Percentiles rank a stretch among this genome's conserved stretches.
phyloP scores from a whole-genome alignment of 2,888 invertebrate genomes.

The Acleris literana region DNA sequence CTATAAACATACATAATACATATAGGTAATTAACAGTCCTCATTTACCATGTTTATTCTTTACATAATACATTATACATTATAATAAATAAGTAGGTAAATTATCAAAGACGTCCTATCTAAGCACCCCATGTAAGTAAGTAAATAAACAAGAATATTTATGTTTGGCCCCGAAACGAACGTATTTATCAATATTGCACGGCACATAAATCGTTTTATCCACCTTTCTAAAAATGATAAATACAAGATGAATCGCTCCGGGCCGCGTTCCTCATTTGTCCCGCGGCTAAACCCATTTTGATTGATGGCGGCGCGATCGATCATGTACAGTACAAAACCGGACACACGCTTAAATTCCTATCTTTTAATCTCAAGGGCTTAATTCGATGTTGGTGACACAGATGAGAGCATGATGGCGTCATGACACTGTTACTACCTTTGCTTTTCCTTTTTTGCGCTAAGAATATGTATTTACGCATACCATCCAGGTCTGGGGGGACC shows the following conservation, averaged over 20 bases:
- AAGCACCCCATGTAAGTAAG: neutral
- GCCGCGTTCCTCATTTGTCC: constrained; percentile 35
- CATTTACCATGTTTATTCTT: no score
- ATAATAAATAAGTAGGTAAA: no score
- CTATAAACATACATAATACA: no score
- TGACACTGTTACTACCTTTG: neutral
- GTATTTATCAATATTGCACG: constrained; percentile 7
- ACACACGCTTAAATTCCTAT: constrained; percentile 26
- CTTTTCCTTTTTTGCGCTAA: no score
- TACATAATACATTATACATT: no score
- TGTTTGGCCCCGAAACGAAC: neutral
- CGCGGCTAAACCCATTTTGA: constrained; percentile 33
- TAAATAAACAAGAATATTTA: neutral
- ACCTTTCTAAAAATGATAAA: constrained; percentile 38
- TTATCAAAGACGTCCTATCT: no score
- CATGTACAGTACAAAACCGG: constrained; percentile 33
- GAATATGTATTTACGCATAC: no score
- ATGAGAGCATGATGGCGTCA: neutral
- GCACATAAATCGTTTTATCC: constrained; percentile 35
- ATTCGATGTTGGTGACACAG: neutral
- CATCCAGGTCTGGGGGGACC: no score
- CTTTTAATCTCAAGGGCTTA: constrained; percentile 11
- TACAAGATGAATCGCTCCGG: constrained; percentile 34
- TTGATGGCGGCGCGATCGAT: constrained; percentile 35
- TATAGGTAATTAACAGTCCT: no score